Conservation (phyloP, 2,888 invertebrate species). For the Apotomis betuletana region DNA sequence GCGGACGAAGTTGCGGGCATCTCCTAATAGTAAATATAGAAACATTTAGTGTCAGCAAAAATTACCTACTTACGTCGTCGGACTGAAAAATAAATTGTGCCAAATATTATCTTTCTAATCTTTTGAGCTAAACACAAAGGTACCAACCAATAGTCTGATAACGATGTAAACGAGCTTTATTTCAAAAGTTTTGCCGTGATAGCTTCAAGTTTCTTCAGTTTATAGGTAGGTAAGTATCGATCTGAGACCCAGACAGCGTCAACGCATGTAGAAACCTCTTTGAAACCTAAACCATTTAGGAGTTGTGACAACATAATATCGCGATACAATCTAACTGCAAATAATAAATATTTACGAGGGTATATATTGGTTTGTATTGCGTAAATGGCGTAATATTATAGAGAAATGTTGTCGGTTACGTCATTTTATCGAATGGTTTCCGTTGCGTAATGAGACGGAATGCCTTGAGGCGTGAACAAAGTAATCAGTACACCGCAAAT, state of each 20-base stretch:
- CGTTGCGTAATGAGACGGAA: neutral
- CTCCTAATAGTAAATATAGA: too few species aligned
- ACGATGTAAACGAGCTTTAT: too few species aligned
- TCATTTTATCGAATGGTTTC: neutral
- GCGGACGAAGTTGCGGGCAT: too few species aligned
- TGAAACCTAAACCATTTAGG: slow-evolving; percentile 7
- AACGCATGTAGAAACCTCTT: too few species aligned
- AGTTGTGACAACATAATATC: slow-evolving; percentile 11
- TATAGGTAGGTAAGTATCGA: neutral
- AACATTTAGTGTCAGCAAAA: too few species aligned
- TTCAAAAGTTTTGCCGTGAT: too few species aligned
- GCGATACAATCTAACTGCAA: slow-evolving; percentile 12
- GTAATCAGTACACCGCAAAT: neutral
- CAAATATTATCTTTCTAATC: too few species aligned
- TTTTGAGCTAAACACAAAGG: too few species aligned
- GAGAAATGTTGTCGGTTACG: neutral
- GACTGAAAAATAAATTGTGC: too few species aligned
- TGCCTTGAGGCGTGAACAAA: neutral
- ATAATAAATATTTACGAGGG: slow-evolving; percentile 28
- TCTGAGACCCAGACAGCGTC: neutral
- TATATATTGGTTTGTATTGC: neutral
- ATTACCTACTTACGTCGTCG: too few species aligned
- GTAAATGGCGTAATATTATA: neutral
- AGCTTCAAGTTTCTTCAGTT: neutral
- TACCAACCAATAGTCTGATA: too few species aligned